Evolutionary conservation across 2,113 vertebrate species (phyloP).

Genomic region (Ptychochromis oligacanthus): DNA sequence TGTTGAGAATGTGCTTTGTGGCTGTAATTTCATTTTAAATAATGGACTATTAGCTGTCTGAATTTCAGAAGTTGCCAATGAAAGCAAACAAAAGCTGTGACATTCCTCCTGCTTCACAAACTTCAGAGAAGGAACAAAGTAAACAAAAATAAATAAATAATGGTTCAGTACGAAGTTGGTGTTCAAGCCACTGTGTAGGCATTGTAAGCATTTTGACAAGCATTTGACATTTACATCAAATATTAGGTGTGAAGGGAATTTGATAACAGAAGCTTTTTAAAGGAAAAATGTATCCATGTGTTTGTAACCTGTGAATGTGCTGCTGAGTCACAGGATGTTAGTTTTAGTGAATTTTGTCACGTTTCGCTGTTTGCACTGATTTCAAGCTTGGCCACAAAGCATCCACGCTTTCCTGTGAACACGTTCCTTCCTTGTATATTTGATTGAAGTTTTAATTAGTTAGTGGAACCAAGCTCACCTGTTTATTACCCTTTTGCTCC

Average conservation of each 20-base stretch:
- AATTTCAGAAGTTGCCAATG: no score
- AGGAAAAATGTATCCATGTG: not conserved
- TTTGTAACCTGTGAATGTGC: not conserved
- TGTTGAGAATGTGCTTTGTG: not conserved
- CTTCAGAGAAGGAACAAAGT: not conserved
- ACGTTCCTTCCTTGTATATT: not conserved
- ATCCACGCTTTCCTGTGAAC: slow-evolving; percentile 5
- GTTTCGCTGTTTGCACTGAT: slow-evolving; percentile 37
- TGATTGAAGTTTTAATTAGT: not conserved
- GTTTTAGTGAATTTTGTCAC: not conserved
- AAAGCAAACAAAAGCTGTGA: not conserved
- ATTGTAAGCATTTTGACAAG: no score
- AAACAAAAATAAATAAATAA: not conserved
- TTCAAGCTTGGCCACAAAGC: not conserved
- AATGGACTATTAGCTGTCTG: not conserved
- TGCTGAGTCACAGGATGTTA: not conserved
- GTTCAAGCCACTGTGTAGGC: not conserved
- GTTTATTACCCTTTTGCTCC: not conserved
- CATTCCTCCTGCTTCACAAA: not conserved
- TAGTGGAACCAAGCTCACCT: not conserved
- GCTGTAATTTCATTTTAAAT: not conserved
- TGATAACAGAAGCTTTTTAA: rapidly evolving
- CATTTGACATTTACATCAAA: not conserved
- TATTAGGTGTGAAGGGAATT: not conserved
- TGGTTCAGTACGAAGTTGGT: not conserved